Evolutionary conservation across 2,888 invertebrate genomes (phyloP), one percentile per base, ranked within the genome.

Genomic region (Eupithecia centaureata): DNA sequence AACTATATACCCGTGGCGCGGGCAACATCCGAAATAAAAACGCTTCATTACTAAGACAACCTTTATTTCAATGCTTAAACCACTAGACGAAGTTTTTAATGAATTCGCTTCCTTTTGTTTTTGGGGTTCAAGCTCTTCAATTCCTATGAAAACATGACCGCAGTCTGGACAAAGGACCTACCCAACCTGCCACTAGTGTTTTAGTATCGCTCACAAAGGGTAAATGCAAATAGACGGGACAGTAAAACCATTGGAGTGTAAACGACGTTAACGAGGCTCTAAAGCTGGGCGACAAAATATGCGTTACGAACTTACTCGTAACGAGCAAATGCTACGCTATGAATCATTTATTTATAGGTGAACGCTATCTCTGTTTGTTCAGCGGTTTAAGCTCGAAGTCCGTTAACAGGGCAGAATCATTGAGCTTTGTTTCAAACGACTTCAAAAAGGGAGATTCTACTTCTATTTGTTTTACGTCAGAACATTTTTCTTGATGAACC

Each of bases 211-310:
- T 73, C 63, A 73, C 71, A 74, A 74, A 73, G 73, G 74, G 67
- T 76, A 69, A 72, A 74, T 66, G 63, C 74, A 76, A 76, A 76
- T 71, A 73, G 71, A 58, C 60, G 62, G 51, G 63, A 68, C 70
- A 74, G 74, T 76, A 76, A 74, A 76, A 74, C 68, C 72, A 52
- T 60, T 72, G 66, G 74, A 68, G 73, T 73, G 74, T 69, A 72
- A 76, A 74, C 74, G 69, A 61, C 69, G 62, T 61, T 76, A 76
- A 76, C 74, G 75, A 76, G 70, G 71, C 67, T 70, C 71, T 73
- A 71, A 75, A 72, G 67, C 67, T 60, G 56, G 59, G 54, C 67
- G 63, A 59, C 68, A 63, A 71, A 73, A 72, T 73, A 73, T 73
- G 63, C 68, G 58, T 63, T 68, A 67, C 61, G 68, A 62, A 47